Percentiles rank a stretch among this genome's conserved stretches.
phyloP scores from a whole-genome alignment of 2,888 invertebrate species.

The Polydesmus complanatus region DNA sequence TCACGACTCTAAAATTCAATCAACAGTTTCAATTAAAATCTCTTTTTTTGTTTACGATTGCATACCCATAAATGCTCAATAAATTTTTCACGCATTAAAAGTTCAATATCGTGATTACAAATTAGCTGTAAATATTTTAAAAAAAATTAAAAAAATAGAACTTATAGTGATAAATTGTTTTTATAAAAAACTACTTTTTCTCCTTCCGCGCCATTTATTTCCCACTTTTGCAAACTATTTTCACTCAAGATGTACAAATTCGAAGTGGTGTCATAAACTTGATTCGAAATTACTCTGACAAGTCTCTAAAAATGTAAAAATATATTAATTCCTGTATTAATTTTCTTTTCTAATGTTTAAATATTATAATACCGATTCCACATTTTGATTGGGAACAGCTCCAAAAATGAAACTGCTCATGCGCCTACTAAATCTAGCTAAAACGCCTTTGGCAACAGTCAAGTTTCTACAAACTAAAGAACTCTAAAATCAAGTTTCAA shows the following conservation, averaged over 20 bases:
- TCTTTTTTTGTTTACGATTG: slow-evolving; percentile 2
- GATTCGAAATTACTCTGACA: slow-evolving; percentile 48
- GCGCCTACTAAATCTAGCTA: slow-evolving; percentile 70
- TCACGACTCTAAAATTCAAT: slow-evolving; percentile 30
- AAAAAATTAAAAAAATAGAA: slow-evolving; percentile 3
- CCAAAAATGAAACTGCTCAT: slow-evolving; percentile 72
- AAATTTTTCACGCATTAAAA: slow-evolving; percentile 55
- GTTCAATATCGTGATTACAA: slow-evolving; percentile 59
- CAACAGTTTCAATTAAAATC: background rate
- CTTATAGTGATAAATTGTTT: slow-evolving; percentile 1
- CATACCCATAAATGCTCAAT: slow-evolving; percentile 52
- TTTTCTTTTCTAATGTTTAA: slow-evolving; percentile 20
- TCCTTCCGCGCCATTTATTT: slow-evolving; percentile 43
- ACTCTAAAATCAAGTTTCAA: slow-evolving; percentile 23
- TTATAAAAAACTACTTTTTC: slow-evolving; percentile 38
- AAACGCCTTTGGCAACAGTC: slow-evolving; percentile 34
- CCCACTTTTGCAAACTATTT: slow-evolving; percentile 70
- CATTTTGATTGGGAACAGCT: slow-evolving; percentile 31
- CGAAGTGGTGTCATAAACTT: slow-evolving; percentile 34
- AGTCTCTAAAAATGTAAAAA: slow-evolving; percentile 35
- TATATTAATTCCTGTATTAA: background rate
- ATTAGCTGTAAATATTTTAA: slow-evolving; percentile 38
- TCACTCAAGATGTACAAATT: slow-evolving; percentile 59
- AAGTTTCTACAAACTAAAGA: slow-evolving; percentile 34
- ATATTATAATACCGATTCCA: slow-evolving; percentile 27